Conservation (phyloP, 2,888 invertebrate genomes). For the Venustoraphidia nigricollis region DNA sequence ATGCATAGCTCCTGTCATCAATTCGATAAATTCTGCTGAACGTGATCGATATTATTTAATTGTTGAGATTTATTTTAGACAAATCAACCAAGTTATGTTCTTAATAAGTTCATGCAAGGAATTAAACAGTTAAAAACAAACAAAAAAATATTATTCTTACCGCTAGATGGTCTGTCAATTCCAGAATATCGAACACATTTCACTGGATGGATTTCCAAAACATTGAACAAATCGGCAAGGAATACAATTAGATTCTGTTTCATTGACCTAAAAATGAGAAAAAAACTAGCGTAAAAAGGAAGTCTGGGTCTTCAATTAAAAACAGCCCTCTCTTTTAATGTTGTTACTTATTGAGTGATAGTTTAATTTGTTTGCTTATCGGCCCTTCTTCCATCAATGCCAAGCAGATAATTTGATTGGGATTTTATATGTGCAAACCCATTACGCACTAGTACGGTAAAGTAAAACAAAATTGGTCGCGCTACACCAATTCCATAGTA, state of each 20-base stretch:
- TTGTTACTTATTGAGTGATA: background rate
- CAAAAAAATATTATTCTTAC: slow-evolving; percentile 20
- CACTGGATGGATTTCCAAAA: slow-evolving; percentile 84
- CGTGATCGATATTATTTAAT: background rate
- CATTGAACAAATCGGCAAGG: slow-evolving; percentile 85
- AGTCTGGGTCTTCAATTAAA: slow-evolving; percentile 2
- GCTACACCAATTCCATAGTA: too few species aligned
- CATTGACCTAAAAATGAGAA: slow-evolving; percentile 56
- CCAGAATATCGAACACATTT: slow-evolving; percentile 75
- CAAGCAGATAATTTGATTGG: too few species aligned
- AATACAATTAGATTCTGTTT: slow-evolving; percentile 81
- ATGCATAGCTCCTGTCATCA: background rate
- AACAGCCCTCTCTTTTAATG: background rate
- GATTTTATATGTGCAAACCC: too few species aligned
- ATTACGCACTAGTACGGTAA: too few species aligned
- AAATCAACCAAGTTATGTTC: too few species aligned
- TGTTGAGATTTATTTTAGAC: background rate
- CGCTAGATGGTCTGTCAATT: slow-evolving; percentile 36
- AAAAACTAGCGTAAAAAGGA: slow-evolving; percentile 1
- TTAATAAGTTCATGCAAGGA: slow-evolving; percentile 5
- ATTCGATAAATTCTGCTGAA: background rate
- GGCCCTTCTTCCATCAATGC: too few species aligned
- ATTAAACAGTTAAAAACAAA: slow-evolving; percentile 14
- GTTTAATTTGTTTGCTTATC: too few species aligned
- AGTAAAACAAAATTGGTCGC: too few species aligned